These are phyloP conservation scores for Halcyon senegalensis DNA, from an alignment of 2,113 vertebrate genomes.

Conservation along the genomic window DNA sequence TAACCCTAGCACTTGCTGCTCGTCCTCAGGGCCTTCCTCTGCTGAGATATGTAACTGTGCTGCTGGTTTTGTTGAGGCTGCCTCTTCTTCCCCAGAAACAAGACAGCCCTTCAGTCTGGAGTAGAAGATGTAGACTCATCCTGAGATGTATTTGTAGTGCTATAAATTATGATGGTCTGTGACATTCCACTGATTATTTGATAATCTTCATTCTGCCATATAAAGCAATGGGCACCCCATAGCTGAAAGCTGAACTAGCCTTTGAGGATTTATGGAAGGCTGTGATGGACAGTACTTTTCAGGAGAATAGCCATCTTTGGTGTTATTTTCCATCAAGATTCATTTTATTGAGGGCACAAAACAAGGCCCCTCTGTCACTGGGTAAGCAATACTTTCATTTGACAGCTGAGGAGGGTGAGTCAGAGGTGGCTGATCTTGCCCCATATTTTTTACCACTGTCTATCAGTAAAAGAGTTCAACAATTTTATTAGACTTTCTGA, in stretches of 20 bases:
- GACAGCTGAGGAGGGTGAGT: conserved; percentile 47
- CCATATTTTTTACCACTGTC: conserved; percentile 17
- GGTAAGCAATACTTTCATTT: conserved; percentile 32
- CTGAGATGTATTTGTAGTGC: background rate
- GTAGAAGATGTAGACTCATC: background rate
- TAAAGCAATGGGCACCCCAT: background rate
- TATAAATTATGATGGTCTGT: background rate
- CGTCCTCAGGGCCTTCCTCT: background rate
- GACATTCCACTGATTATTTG: background rate
- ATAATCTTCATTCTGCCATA: background rate
- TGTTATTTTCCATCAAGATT: conserved; percentile 28
- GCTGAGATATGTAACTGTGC: background rate
- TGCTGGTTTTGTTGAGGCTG: background rate
- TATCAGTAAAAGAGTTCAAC: conserved; percentile 57
- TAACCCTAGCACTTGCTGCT: background rate
- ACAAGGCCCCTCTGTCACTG: conserved; percentile 13
- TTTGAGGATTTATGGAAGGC: background rate
- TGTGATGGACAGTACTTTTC: background rate
- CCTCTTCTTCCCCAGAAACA: background rate
- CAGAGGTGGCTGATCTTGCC: conserved; percentile 32
- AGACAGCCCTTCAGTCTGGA: background rate
- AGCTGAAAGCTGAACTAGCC: background rate
- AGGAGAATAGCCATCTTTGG: background rate
- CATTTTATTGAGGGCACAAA: conserved; percentile 41
- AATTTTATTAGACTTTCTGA: conserved; percentile 66